A percentile compares a stretch with the other conserved stretches of the same genome.
These are phyloP conservation scores for Eurosta solidaginis DNA, from an alignment of 1,140 invertebrate species.

Conservation along the genomic window DNA sequence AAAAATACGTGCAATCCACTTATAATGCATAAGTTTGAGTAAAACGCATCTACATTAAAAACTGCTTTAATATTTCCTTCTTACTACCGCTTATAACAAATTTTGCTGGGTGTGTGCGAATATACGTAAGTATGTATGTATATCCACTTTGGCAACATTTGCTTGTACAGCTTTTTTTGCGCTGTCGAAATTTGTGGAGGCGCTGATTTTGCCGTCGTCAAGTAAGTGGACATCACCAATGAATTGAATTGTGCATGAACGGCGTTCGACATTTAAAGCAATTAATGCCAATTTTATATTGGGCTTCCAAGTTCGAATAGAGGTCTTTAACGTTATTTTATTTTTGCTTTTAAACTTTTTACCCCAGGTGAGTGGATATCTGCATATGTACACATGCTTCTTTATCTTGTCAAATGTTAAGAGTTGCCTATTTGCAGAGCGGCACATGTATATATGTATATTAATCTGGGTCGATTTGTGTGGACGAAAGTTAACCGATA, in stretches of 20 bases:
- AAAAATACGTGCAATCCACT: no score
- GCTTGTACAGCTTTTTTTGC: not conserved
- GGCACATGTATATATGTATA: no score
- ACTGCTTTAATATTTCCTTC: no score
- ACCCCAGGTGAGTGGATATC: not conserved
- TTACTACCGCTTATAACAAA: no score
- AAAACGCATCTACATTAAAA: no score
- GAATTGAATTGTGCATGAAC: not conserved
- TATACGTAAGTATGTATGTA: not conserved
- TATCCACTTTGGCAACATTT: not conserved
- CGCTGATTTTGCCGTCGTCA: slow-evolving; percentile 1
- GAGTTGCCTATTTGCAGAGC: no score
- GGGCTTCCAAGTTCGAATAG: not conserved
- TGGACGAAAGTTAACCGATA: no score
- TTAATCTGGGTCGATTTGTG: no score
- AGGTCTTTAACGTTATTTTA: not conserved
- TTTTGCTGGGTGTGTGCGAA: not conserved
- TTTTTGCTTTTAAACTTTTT: not conserved
- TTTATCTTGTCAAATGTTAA: no score
- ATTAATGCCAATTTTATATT: slow-evolving; percentile 27
- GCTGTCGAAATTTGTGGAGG: not conserved
- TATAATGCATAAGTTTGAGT: no score
- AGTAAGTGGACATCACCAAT: slow-evolving; percentile 10
- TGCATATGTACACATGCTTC: no score
- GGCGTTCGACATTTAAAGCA: slow-evolving; percentile 22